phyloP scores from a whole-genome alignment of 2,113 vertebrate species.

The Zosterops hypoxanthus region DNA sequence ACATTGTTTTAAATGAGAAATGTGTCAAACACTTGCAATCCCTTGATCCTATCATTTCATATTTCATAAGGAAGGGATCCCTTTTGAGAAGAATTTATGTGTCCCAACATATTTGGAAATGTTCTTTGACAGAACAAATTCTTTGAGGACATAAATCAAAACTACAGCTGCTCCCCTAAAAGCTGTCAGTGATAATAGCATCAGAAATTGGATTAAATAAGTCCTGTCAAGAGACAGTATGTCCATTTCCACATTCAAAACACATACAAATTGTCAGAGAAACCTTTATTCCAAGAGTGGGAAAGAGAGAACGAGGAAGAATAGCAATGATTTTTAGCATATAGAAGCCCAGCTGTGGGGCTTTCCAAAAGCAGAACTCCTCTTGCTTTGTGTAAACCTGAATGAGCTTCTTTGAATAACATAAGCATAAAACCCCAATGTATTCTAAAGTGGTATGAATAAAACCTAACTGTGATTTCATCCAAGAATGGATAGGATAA shows the following conservation, averaged over 20 bases:
- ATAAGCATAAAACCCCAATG: neutral
- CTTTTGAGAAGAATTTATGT: constrained; percentile 64
- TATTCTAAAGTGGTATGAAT: neutral
- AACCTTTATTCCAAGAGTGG: neutral
- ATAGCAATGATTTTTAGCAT: neutral
- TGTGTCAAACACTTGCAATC: constrained; percentile 54
- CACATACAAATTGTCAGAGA: constrained; percentile 16
- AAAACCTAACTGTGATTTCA: neutral
- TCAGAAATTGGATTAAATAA: constrained; percentile 66
- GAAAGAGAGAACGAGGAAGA: neutral
- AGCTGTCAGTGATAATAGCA: constrained; percentile 72
- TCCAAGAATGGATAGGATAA: neutral
- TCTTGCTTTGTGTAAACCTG: neutral
- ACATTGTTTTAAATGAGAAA: constrained; percentile 64
- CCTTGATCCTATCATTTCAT: constrained; percentile 59
- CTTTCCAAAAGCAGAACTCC: neutral
- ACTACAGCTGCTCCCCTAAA: constrained; percentile 71
- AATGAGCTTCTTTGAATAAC: neutral
- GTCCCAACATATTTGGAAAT: constrained; percentile 58
- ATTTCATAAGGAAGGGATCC: constrained; percentile 64
- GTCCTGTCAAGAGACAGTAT: constrained; percentile 50
- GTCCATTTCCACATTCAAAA: constrained; percentile 64
- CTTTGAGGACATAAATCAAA: constrained; percentile 75
- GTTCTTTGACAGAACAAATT: constrained; percentile 72
- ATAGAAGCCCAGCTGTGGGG: neutral